A percentile compares a stretch with the other conserved stretches of the same genome.
phyloP scores from a whole-genome alignment of 2,797 vertebrate species.

The Iguana delicatissima region DNA sequence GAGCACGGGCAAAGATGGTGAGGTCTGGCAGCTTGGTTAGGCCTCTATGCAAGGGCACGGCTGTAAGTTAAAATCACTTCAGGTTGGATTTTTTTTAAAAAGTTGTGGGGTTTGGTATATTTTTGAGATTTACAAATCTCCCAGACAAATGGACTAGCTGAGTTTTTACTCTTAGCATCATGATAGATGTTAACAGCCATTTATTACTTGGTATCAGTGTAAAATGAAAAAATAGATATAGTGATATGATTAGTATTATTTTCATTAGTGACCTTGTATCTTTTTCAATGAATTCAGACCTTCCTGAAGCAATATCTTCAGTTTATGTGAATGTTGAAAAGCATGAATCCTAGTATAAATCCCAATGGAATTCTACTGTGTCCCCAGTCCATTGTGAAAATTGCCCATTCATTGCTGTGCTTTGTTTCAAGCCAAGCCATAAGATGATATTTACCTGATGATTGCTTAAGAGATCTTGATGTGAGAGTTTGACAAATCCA shows the following conservation, averaged over 20 bases:
- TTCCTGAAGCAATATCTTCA: neutral
- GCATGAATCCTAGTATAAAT: neutral
- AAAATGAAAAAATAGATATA: neutral
- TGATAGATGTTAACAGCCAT: neutral
- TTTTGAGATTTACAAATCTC: neutral
- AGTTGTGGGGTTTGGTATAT: neutral
- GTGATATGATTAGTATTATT: neutral
- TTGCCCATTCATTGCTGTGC: neutral
- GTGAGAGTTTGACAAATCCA: neutral
- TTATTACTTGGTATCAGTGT: neutral
- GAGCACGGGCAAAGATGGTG: neutral
- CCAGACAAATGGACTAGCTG: neutral
- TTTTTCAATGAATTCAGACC: neutral
- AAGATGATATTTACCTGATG: conserved; percentile 9
- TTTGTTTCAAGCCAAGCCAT: neutral
- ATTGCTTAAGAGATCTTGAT: neutral
- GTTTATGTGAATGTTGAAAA: neutral
- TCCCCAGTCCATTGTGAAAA: conserved; percentile 4
- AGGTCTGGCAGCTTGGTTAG: neutral
- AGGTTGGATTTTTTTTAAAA: neutral
- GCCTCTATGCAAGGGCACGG: neutral
- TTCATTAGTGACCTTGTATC: neutral
- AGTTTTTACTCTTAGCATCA: neutral
- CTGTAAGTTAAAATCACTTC: neutral
- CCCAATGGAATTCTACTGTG: neutral